Conservation (phyloP, 2,888 invertebrate genomes). For the Cheilosia soror region DNA sequence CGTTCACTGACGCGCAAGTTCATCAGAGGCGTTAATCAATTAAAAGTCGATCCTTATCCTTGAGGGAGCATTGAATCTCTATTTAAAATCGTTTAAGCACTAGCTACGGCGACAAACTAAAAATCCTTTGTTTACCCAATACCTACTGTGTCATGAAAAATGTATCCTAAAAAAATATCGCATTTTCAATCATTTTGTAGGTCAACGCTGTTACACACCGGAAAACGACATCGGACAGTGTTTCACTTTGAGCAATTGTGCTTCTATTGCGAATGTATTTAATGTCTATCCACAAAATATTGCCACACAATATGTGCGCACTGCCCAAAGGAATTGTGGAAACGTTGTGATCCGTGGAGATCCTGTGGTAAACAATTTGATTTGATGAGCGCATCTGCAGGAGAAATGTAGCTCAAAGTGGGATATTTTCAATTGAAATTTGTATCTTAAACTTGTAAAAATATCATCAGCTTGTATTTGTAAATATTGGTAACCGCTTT, state of each 20-base stretch:
- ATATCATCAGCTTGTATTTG: not conserved
- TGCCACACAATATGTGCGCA: conserved; percentile 79
- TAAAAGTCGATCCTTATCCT: too few relatives aligned
- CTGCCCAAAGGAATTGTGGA: conserved; percentile 80
- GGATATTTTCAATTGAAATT: not conserved
- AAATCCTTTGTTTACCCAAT: too few relatives aligned
- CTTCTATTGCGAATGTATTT: conserved; percentile 80
- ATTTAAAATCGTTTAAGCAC: too few relatives aligned
- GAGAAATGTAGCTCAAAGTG: conserved; percentile 44
- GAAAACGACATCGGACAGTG: conserved; percentile 81
- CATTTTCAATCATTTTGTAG: conserved; percentile 29
- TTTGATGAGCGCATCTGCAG: conserved; percentile 28
- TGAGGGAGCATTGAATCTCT: too few relatives aligned
- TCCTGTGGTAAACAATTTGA: conserved; percentile 79
- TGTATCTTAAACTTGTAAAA: not conserved
- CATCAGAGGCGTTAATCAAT: too few relatives aligned
- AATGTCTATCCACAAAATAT: conserved; percentile 76
- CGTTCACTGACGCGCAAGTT: too few relatives aligned
- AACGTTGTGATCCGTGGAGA: conserved; percentile 80
- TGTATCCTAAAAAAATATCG: too few relatives aligned
- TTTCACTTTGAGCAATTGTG: conserved; percentile 80
- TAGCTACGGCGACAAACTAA: too few relatives aligned
- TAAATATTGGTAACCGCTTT: conserved; percentile 12
- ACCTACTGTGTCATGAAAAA: too few relatives aligned
- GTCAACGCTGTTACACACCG: conserved; percentile 80